Base-by-base conservation (phyloP, 2,797 vertebrate genomes). In the Gallinago nigripennis region DNA sequence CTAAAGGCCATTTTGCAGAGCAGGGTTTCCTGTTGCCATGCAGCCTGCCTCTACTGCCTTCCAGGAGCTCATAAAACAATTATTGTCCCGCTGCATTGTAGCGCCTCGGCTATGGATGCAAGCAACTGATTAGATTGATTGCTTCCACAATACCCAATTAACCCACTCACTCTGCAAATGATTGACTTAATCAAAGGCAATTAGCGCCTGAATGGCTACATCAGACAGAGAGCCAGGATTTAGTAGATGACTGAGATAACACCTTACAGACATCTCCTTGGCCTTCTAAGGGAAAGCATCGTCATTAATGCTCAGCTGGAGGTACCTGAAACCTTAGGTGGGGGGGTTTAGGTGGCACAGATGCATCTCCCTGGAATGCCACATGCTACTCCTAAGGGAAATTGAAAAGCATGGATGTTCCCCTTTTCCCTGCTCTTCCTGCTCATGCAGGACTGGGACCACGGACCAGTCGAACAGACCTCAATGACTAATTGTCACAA, bases 141-240 rank as follows among this genome's bases (percentile, higher is more conserved):
- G 95, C 92, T 96, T 96, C 92, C 86, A 95, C 95, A 96, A 94
- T 94, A 93, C 89, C 94, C 96, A 97, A 97, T 97, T 97, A 97
- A 96, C 95, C 94, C 93, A 51, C 94, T 88, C 86, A 31, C 91
- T 93, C 94, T 39, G 86, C 82, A 79, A 90, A 93, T 88, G 92
- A 97, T 72, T 95, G 91, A 95, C 94, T 97, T 95, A 95, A 95
- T 96, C 94, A 90, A 90, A 96, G 86, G 92, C 97, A 97, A 97
- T 96, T 97, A 96, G 96, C 2, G 2, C 92, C 73, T 43, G 75
- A 94, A 95, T 28, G 54, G 88, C 88, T 87, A 54, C 46, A 83
- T 86, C 92, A 92, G 50, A 94, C 78, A 93, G 92, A 91, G 69
- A 96, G 86, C 70, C 86, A 88, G 71, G 64, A 76, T 86, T 82